phyloP scores from a whole-genome alignment of 2,888 invertebrate genomes.

The Drosophila villosipedis region DNA sequence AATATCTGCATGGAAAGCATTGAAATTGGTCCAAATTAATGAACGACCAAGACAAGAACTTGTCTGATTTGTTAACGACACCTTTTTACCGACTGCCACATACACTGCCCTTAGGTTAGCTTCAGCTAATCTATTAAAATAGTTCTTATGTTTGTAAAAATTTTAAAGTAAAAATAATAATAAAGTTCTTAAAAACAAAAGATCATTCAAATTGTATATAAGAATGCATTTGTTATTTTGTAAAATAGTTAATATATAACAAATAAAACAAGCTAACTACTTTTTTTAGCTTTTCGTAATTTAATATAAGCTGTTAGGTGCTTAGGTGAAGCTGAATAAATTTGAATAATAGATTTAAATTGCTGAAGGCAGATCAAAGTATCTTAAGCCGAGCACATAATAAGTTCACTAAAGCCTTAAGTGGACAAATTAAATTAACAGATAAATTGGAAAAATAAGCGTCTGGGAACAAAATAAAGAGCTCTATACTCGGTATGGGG shows the following conservation, averaged over 20 bases:
- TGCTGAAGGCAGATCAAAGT: conserved; percentile 16
- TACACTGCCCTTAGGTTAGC: conserved; percentile 1
- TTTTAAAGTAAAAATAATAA: neutral
- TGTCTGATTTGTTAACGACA: neutral
- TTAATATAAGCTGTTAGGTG: neutral
- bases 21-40: conserved; percentile 25
- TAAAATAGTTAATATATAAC: neutral
- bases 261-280: no score
- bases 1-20: conserved; percentile 12
- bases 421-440: neutral
- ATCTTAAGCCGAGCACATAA: neutral
- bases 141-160: neutral
- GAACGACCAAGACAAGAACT: conserved; percentile 2
- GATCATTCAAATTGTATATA: neutral
- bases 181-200: neutral
- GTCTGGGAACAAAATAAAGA: no score
- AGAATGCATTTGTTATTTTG: neutral
- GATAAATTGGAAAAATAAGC: neutral
- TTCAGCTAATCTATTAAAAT: neutral
- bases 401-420: neutral
- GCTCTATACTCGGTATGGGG: no score
- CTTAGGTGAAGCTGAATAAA: neutral
- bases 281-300: neutral
- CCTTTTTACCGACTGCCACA: neutral
- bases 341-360: conserved; percentile 29